phyloP scores from a whole-genome alignment of 2,113 vertebrate genomes.

The Cyphotilapia sp. region DNA sequence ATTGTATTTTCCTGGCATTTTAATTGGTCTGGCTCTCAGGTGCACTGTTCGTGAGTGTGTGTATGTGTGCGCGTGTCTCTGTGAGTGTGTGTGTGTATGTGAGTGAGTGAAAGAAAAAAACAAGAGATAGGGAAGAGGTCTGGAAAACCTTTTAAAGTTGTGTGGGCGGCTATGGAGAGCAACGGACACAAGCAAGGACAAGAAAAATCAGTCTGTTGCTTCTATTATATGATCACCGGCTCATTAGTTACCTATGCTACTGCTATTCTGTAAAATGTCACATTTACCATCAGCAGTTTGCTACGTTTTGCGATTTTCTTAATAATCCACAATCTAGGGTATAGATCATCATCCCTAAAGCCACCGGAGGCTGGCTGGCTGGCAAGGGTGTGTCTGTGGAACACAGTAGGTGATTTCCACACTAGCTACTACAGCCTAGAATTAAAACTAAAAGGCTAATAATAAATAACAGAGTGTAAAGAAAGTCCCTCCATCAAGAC shows the following conservation, averaged over 20 bases:
- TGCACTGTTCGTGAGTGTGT: neutral
- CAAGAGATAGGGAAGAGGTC: slow-evolving; percentile 26
- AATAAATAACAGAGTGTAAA: slow-evolving; percentile 22
- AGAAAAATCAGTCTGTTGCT: slow-evolving; percentile 24
- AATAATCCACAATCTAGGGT: neutral
- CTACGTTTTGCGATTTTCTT: neutral
- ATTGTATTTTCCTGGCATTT: slow-evolving; percentile 35
- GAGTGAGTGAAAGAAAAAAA: neutral
- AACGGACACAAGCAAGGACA: neutral
- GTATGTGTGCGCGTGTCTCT: neutral
- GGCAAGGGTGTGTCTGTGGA: slow-evolving; percentile 18
- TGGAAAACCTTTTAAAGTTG: slow-evolving; percentile 54
- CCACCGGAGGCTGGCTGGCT: neutral
- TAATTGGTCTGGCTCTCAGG: slow-evolving; percentile 33
- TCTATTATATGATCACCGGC: neutral
- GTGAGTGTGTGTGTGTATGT: neutral
- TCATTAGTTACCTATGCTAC: neutral
- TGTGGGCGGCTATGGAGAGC: slow-evolving; percentile 21
- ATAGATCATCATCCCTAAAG: neutral
- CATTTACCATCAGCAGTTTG: neutral
- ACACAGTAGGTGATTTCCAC: slow-evolving; percentile 41
- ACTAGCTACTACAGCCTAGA: neutral
- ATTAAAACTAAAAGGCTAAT: slow-evolving; percentile 18
- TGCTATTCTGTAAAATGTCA: neutral
- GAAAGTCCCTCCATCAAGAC: slow-evolving; percentile 27